A percentile compares a stretch with the other conserved stretches of the same genome.
These are phyloP conservation scores for Riparia riparia DNA, from an alignment of 2,113 vertebrate species.

Conservation along the genomic window DNA sequence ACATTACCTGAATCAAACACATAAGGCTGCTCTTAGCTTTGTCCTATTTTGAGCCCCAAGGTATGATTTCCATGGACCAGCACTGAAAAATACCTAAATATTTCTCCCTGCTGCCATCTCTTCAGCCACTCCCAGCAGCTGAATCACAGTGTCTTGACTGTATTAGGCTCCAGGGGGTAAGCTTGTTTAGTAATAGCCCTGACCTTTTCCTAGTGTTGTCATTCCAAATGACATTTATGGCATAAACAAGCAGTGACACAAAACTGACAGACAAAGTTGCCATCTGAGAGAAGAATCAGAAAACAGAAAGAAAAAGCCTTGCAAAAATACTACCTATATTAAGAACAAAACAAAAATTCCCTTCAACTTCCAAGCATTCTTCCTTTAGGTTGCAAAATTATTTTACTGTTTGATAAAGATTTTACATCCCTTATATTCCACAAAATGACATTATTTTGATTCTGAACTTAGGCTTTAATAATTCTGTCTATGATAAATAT, in stretches of 20 bases:
- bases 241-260: constrained; percentile 71
- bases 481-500: background rate
- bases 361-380: background rate
- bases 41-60: constrained; percentile 57
- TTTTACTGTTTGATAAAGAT: background rate
- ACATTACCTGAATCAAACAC: constrained; percentile 56
- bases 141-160: constrained; percentile 73
- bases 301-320: constrained; percentile 9
- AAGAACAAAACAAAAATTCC: background rate
- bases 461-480: background rate
- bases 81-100: constrained; percentile 51
- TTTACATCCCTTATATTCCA: background rate
- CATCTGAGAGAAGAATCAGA: constrained; percentile 30
- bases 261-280: constrained; percentile 70
- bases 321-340: background rate
- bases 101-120: constrained; percentile 50
- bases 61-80: constrained; percentile 57
- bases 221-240: constrained; percentile 74
- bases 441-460: background rate
- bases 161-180: constrained; percentile 65
- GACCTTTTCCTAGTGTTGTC: constrained; percentile 73
- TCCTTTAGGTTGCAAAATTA: background rate
- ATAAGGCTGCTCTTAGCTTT: constrained; percentile 16
- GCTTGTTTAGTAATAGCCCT: constrained; percentile 74
- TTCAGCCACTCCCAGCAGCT: constrained; percentile 54